Evolutionary conservation across 2,113 vertebrate genomes (phyloP).

Genomic region (Pluvialis apricaria): DNA sequence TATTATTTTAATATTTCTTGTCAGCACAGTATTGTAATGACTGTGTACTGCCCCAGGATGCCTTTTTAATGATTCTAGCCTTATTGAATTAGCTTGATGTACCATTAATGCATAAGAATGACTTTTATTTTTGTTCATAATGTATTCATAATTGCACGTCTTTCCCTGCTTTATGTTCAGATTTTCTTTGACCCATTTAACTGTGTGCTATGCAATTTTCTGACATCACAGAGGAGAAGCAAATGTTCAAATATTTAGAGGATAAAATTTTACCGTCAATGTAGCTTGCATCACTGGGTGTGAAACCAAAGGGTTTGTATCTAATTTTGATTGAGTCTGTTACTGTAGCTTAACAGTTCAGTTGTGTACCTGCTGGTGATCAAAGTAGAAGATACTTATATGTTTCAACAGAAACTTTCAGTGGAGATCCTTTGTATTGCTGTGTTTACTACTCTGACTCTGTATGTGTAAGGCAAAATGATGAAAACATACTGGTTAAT

Average conservation of each 20-base stretch:
- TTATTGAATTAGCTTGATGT: slow-evolving; percentile 73
- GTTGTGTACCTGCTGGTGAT: no score
- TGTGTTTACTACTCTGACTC: background rate
- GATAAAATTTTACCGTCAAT: background rate
- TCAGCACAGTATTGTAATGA: slow-evolving; percentile 42
- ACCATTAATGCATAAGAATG: slow-evolving; percentile 71
- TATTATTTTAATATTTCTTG: slow-evolving; percentile 69
- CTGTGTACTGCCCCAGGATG: slow-evolving; percentile 73
- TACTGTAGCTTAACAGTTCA: background rate
- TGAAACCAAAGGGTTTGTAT: background rate
- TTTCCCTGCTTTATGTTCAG: slow-evolving; percentile 7
- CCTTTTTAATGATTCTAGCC: slow-evolving; percentile 65
- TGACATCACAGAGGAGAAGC: background rate
- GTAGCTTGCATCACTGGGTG: background rate
- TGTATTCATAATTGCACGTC: slow-evolving; percentile 50
- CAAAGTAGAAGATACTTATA: background rate
- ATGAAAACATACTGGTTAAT: background rate
- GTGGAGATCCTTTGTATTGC: background rate
- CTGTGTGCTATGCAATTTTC: background rate
- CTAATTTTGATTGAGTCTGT: background rate
- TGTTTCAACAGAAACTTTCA: background rate
- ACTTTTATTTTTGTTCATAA: slow-evolving; percentile 73
- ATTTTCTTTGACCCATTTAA: slow-evolving; percentile 65
- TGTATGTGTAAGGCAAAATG: background rate
- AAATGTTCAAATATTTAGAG: background rate